phyloP scores from a whole-genome alignment of 2,888 invertebrate genomes.

The Busseola fusca region DNA sequence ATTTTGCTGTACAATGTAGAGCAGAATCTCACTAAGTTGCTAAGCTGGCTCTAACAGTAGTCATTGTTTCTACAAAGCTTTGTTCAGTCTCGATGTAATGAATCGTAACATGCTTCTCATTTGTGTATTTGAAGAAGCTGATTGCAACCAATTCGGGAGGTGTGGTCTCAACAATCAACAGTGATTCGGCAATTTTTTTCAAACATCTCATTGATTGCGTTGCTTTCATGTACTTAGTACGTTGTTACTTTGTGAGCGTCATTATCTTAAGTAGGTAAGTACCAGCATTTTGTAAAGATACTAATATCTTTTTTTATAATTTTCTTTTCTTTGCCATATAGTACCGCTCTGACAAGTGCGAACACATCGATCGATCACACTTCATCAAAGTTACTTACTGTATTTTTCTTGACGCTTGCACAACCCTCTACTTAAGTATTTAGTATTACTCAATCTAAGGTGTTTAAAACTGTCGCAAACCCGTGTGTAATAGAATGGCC shows the following conservation, averaged over 20 bases:
- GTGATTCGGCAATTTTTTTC: slow-evolving; percentile 48
- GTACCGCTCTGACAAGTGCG: slow-evolving; percentile 16
- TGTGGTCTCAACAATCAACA: slow-evolving; percentile 44
- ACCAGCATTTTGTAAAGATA: neutral
- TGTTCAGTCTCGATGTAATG: slow-evolving; percentile 28
- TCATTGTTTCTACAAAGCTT: slow-evolving; percentile 31
- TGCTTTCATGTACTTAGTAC: slow-evolving; percentile 15
- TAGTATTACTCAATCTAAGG: slow-evolving; percentile 39
- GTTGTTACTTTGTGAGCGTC: slow-evolving; percentile 10
- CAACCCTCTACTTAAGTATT: neutral
- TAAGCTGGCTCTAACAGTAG: slow-evolving; percentile 15
- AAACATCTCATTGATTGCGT: slow-evolving; percentile 9
- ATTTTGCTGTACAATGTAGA: slow-evolving; percentile 19
- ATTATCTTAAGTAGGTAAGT: slow-evolving; percentile 20
- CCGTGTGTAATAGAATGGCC: slow-evolving; percentile 43
- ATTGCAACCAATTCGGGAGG: slow-evolving; percentile 48
- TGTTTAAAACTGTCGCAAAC: slow-evolving; percentile 49
- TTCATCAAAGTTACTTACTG: slow-evolving; percentile 22
- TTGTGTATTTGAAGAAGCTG: slow-evolving; percentile 31
- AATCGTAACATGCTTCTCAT: slow-evolving; percentile 33
- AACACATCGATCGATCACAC: slow-evolving; percentile 11
- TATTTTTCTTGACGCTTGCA: slow-evolving; percentile 15
- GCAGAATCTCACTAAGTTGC: slow-evolving; percentile 13
- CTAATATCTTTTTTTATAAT: neutral
- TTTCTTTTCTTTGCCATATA: neutral